Evolutionary conservation across 2,797 vertebrate genomes (phyloP).

Genomic region (Fistularia tabacaria): DNA sequence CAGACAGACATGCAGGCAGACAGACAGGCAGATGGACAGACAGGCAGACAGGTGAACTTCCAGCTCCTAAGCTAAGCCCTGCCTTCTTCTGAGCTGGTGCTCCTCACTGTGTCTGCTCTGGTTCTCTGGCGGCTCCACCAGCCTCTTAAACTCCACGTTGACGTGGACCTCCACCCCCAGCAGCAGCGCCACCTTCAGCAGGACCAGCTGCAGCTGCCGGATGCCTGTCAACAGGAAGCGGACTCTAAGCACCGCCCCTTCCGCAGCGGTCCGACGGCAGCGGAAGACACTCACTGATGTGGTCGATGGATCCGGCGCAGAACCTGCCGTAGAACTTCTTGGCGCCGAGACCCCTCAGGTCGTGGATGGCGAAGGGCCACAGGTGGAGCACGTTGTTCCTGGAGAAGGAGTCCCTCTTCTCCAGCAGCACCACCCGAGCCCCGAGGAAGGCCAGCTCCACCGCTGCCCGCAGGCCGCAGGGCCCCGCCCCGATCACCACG

Average conservation of each 20-base stretch:
- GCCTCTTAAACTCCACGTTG: conserved; percentile 88
- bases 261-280: not conserved
- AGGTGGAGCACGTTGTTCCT: conserved; percentile 94
- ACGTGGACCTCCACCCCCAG: conserved; percentile 93
- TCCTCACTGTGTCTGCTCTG: conserved; percentile 82
- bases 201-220: conserved; percentile 93
- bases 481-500: conserved; percentile 93
- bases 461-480: conserved; percentile 89
- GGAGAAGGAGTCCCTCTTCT: conserved; percentile 94
- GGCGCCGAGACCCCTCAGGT: conserved; percentile 90
- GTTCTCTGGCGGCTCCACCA: conserved; percentile 84
- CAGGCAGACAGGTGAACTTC: not conserved
- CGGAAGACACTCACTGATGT: conserved; percentile 85
- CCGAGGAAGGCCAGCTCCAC: conserved; percentile 92
- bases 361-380: conserved; percentile 97
- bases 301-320: conserved; percentile 92
- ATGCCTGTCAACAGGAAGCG: conserved; percentile 76
- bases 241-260: not conserved
- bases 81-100: not conserved
- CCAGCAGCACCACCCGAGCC: conserved; percentile 91
- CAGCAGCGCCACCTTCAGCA: conserved; percentile 91
- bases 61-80: not conserved
- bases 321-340: conserved; percentile 97
- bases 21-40: not conserved
- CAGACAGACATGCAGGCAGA: not conserved